phyloP scores from a whole-genome alignment of 2,113 vertebrate genomes.

The human (Homo sapiens) region DNA sequence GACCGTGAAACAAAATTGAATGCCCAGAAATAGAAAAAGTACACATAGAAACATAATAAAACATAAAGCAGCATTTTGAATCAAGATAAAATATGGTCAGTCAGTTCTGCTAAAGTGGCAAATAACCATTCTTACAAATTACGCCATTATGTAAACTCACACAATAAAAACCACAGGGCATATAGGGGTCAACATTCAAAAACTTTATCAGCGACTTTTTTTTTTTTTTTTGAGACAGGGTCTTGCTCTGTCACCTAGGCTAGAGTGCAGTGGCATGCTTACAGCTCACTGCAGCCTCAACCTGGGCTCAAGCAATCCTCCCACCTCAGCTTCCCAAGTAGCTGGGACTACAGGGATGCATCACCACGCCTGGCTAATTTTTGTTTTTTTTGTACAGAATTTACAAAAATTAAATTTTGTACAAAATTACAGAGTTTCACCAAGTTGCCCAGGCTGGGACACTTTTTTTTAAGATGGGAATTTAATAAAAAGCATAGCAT shows the following conservation, averaged over 20 bases:
- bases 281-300: too few species aligned
- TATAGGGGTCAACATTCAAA: background rate
- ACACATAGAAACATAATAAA: background rate
- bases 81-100: background rate
- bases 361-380: too few species aligned
- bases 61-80: background rate
- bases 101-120: background rate
- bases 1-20: background rate
- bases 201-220: background rate
- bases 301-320: too few species aligned
- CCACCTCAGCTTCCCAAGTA: too few species aligned
- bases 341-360: too few species aligned
- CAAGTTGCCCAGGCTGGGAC: too few species aligned
- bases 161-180: background rate
- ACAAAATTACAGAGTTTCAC: too few species aligned
- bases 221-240: background rate
- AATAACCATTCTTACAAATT: background rate
- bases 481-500: background rate
- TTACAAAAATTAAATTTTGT: too few species aligned
- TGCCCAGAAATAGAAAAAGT: background rate
- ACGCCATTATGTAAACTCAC: background rate
- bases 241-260: too few species aligned
- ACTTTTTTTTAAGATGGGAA: background rate
- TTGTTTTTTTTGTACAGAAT: too few species aligned
- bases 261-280: too few species aligned